Percentiles rank a stretch among this genome's conserved stretches.
These are phyloP conservation scores for Addax nasomaculatus DNA, from an alignment of 2,113 vertebrate genomes.

Conservation along the genomic window DNA sequence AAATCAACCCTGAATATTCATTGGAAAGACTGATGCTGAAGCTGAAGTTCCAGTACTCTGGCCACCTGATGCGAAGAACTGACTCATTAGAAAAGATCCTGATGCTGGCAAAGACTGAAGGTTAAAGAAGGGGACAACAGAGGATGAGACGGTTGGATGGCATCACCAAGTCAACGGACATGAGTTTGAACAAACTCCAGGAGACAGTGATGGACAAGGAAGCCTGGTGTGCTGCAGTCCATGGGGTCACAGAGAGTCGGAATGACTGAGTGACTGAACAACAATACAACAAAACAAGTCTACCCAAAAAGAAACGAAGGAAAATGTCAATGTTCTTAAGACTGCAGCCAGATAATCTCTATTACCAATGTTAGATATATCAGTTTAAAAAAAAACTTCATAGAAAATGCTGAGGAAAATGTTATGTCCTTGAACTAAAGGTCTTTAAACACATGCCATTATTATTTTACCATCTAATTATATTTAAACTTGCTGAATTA, in stretches of 20 bases:
- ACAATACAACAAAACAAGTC: background rate
- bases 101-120: background rate
- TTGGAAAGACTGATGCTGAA: background rate
- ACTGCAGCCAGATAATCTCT: background rate
- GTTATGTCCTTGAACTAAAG: background rate
- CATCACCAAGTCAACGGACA: background rate
- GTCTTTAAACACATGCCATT: background rate
- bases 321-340: background rate
- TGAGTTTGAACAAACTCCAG: background rate
- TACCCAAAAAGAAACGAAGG: background rate
- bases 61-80: background rate
- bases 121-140: background rate
- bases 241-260: background rate
- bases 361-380: background rate
- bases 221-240: background rate
- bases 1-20: background rate
- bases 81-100: background rate
- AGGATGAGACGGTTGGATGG: background rate
- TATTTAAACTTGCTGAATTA: background rate
- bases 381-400: background rate
- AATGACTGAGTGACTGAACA: background rate
- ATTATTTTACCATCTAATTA: constrained; percentile 3
- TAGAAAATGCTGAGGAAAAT: constrained; percentile 2
- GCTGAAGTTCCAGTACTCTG: background rate
- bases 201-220: background rate